Base-by-base conservation (phyloP, 2,113 vertebrate genomes). In the Talpa occidentalis region DNA sequence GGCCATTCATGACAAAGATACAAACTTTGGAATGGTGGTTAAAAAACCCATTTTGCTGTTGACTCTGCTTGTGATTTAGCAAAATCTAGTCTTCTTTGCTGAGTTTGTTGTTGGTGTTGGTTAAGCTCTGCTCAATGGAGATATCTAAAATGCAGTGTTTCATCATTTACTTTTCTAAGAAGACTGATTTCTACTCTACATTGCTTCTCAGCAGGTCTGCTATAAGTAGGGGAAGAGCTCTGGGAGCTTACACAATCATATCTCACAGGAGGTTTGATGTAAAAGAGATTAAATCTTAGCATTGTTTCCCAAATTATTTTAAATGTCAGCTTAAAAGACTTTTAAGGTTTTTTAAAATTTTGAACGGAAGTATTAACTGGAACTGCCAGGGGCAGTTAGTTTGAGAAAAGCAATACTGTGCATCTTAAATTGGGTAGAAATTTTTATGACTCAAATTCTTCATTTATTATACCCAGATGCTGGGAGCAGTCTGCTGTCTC, bases 391-490 rank as follows among this genome's bases (percentile, higher is more conserved):
- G 98, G 98, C 97, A 97, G 95, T 98, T 98, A 97, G 98, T 97
- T 97, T 98, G 97, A 98, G 97, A 98, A 98, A 98, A 98, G 97
- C 97, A 98, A 98, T 98, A 97, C 95, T 19, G 85, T 97, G 97
- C 97, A 98, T 98, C 96, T 98, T 97, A 98, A 98, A 97, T 97
- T 97, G 97, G 94, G 97, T 95, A 98, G 97, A 98, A 98, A 97
- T 97, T 98, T 98, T 98, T 98, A 98, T 98, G 98, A 98, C 97
- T 98, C 96, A 98, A 97, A 98, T 98, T 97, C 98, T 98, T 98
- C 95, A 97, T 97, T 98, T 98, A 98, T 98, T 98, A 96, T 98
- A 97, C 96, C 96, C 98, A 98, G 97, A 98, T 98, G 97, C 96
- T 91, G 91, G 86, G 73, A 96, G 77, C 93, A 96, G 92, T 92